phyloP scores from a whole-genome alignment of 2,888 invertebrate species.

The Dromius quadrimaculatus region DNA sequence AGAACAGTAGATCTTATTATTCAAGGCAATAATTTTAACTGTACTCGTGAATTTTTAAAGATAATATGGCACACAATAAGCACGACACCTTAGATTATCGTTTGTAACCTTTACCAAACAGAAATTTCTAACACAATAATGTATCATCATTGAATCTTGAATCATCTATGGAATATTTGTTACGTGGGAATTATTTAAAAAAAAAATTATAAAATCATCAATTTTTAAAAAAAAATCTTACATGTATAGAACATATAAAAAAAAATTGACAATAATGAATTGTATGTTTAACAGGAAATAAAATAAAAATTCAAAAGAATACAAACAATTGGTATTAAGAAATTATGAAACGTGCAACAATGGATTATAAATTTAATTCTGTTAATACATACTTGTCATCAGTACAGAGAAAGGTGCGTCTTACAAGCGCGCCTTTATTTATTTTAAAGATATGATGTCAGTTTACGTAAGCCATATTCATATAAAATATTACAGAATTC shows the following conservation, averaged over 20 bases:
- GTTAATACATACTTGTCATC: not conserved
- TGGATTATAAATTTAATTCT: slow-evolving; percentile 8
- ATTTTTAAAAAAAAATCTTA: no score
- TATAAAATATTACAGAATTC: slow-evolving; percentile 18
- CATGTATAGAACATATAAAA: no score
- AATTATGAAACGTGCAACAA: no score
- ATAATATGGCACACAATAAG: slow-evolving; percentile 2
- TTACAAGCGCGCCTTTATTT: slow-evolving; percentile 26
- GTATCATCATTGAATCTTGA: not conserved
- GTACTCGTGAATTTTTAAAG: not conserved
- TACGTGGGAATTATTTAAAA: slow-evolving; percentile 12
- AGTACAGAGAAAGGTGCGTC: slow-evolving; percentile 14
- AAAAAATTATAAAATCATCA: no score
- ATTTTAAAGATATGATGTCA: slow-evolving; percentile 33
- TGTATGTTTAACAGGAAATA: no score
- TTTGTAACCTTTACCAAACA: slow-evolving; percentile 12
- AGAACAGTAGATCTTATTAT: no score
- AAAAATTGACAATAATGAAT: no score
- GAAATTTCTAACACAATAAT: slow-evolving; percentile 25
- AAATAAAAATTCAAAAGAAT: no score
- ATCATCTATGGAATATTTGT: slow-evolving; percentile 7
- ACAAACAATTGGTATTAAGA: no score
- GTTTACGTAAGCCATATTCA: not conserved
- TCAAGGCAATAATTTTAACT: no score
- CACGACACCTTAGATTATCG: slow-evolving; percentile 15